Evolutionary conservation across 2,888 invertebrate genomes (phyloP), one percentile per base, ranked within the genome.

Genomic region (Oxyteleia sp.): DNA sequence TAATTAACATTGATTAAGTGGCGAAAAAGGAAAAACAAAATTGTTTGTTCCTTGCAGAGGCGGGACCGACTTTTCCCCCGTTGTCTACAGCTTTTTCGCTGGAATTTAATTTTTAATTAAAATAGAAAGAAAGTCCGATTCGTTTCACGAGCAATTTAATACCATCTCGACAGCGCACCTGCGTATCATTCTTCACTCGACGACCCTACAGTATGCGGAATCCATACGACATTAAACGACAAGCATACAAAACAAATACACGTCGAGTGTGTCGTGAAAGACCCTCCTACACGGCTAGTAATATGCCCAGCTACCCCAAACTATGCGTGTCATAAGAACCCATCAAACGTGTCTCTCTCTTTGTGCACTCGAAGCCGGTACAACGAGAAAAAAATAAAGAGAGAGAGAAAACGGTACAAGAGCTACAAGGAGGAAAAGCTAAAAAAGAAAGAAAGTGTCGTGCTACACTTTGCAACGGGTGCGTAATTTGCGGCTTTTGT

Each of bases 211-310:
- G 85, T 53, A 68, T 74, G 68, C 82, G 87, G 89, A 89, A 89
- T 90, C 89, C 89, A 84, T 87, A 85, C 84, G 86, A 89, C 88
- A 87, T 89, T 87, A 84, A 86, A 79, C 87, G 82, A 82, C 82
- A 81, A 81, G 85, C 86, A 87, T 85, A 86, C 87, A 88, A 90
- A 92, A 90, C 90, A 91, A 92, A 92, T 91, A 91, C 85, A 82
- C 84, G 87, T 85, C 79, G 87, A 72, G 80, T 71, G 29, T 59
- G 74, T 49, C 63, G 13, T 55, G 57, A 75, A 63, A 53, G 64
- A 69, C 84, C 76, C 76, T 76, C 78, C 80, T 84, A 79, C 82
- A 74, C 61, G 55, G 20, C 49, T 68, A 53, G 79, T 64, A 74
- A 83, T 83, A 64, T 78, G 66, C 64, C 53, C 66, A 11, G 64